phyloP scores from a whole-genome alignment of 2,888 invertebrate genomes.

The Calliphora vomitoria region DNA sequence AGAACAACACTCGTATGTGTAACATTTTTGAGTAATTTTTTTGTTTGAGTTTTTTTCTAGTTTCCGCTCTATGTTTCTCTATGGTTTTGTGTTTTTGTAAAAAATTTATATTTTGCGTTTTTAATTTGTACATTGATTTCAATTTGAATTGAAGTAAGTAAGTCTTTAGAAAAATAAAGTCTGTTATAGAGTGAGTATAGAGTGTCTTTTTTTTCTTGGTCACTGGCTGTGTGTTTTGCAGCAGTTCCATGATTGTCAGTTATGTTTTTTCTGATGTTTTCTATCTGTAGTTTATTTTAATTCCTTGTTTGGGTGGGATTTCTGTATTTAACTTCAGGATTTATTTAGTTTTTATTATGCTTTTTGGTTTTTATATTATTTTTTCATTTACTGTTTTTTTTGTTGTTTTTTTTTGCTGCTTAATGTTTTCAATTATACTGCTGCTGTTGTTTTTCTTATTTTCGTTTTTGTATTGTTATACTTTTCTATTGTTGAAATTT shows the following conservation, averaged over 20 bases:
- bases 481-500: conserved; percentile 54
- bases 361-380: background rate
- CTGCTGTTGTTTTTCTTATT: conserved; percentile 31
- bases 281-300: conserved; percentile 34
- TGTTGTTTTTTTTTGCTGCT: conserved; percentile 34
- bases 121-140: conserved; percentile 37
- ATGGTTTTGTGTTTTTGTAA: no score
- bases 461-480: conserved; percentile 42
- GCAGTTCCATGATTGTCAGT: background rate
- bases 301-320: conserved; percentile 23
- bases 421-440: conserved; percentile 60
- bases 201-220: background rate
- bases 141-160: conserved; percentile 11
- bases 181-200: background rate
- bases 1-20: no score
- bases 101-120: conserved; percentile 44
- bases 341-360: conserved; percentile 53
- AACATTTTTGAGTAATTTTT: no score
- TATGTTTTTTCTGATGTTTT: conserved; percentile 13
- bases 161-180: conserved; percentile 1
- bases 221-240: background rate
- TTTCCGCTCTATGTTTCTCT: no score
- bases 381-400: background rate
- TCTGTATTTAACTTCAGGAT: conserved; percentile 49
- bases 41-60: no score